A percentile compares a stretch with the other conserved stretches of the same genome.
These are phyloP conservation scores for Anthopleura sola DNA, from an alignment of 64 coral and sea anemone genomes.

Conservation along the genomic window DNA sequence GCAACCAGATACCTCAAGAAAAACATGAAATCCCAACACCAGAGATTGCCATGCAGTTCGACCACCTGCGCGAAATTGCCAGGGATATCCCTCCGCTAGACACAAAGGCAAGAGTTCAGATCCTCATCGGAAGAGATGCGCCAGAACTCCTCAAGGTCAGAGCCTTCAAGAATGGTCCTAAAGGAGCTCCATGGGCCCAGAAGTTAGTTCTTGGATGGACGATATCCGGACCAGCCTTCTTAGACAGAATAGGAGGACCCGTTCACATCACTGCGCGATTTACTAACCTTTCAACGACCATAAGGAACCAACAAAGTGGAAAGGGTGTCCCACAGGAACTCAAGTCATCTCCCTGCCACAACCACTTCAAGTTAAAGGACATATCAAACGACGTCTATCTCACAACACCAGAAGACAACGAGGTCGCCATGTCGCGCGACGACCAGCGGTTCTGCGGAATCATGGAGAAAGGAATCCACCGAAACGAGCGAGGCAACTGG, in stretches of 20 bases:
- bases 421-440: conserved; percentile 9
- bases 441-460: conserved; percentile 39
- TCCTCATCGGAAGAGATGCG: conserved; percentile 18
- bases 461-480: conserved; percentile 46
- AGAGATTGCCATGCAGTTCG: background rate
- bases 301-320: too few relatives aligned
- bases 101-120: background rate
- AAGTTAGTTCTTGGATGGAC: conserved; percentile 17
- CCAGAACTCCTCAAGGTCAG: conserved; percentile 22
- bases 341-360: background rate
- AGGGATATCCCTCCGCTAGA: conserved; percentile 15
- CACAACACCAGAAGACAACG: conserved; percentile 31
- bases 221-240: background rate
- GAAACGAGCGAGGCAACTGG: conserved; percentile 52
- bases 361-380: background rate
- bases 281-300: background rate
- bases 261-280: background rate
- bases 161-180: conserved; percentile 31
- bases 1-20: background rate
- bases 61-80: background rate
- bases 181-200: conserved; percentile 20
- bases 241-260: background rate
- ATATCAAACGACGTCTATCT: background rate
- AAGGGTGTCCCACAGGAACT: background rate
- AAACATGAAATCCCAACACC: conserved; percentile 11